phyloP scores from a whole-genome alignment of 2,888 invertebrate genomes.

The Pycnomerus fuliginosus region DNA sequence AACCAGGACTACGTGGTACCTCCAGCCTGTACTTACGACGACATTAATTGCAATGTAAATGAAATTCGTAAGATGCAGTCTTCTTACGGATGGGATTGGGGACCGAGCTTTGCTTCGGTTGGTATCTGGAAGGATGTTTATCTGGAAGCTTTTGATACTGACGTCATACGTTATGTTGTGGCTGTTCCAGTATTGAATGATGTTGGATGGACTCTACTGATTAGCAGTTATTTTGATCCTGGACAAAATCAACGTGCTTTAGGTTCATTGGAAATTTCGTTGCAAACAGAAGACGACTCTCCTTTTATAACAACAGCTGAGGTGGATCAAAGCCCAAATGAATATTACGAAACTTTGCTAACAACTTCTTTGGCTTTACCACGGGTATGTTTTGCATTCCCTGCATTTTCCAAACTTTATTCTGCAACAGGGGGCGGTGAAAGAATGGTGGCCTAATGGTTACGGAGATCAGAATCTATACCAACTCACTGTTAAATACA shows the following conservation, averaged over 20 bases:
- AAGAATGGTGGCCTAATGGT: constrained; percentile 95
- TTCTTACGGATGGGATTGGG: constrained; percentile 97
- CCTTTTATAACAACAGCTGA: not conserved
- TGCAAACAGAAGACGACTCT: not conserved
- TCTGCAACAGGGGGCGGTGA: constrained; percentile 48
- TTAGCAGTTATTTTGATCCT: not conserved
- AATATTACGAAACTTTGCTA: constrained; percentile 27
- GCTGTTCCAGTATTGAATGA: constrained; percentile 37
- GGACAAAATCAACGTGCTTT: not conserved
- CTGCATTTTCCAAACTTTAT: not conserved
- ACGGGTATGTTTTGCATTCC: not conserved
- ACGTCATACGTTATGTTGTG: constrained; percentile 64
- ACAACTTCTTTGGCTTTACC: constrained; percentile 21
- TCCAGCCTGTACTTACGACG: constrained; percentile 72
- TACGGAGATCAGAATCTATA: constrained; percentile 81
- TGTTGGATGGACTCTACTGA: not conserved
- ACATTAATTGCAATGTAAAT: constrained; percentile 90
- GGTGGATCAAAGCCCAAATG: constrained; percentile 8
- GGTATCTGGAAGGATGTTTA: constrained; percentile 84
- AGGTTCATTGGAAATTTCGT: not conserved
- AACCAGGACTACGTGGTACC: constrained; percentile 57
- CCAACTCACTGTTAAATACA: constrained; percentile 58
- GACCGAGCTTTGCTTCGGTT: constrained; percentile 88
- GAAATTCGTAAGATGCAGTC: constrained; percentile 90
- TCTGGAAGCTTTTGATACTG: constrained; percentile 64